Conservation (phyloP, 2,888 invertebrate genomes). For the Resseliella maxima region DNA sequence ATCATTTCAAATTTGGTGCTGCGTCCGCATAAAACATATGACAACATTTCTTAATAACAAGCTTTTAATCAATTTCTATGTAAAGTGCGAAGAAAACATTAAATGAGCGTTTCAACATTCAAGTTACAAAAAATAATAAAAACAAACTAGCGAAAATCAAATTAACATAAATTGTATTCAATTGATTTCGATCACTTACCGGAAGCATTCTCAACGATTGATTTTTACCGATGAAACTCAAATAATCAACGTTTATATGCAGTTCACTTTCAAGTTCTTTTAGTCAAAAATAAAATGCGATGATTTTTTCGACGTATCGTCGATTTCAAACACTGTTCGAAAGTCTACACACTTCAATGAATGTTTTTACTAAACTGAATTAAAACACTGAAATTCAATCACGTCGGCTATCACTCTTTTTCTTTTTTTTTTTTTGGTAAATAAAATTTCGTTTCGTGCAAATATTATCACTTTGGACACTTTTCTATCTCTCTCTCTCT, state of each 20-base stretch:
- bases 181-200: conserved; percentile 28
- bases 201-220: conserved; percentile 35
- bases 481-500: too few species aligned
- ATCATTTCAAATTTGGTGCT: background rate
- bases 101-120: too few species aligned
- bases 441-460: background rate
- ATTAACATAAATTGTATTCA: background rate
- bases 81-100: too few species aligned
- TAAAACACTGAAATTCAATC: conserved; percentile 22
- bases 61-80: background rate
- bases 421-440: background rate
- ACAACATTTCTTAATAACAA: background rate
- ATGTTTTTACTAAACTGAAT: background rate
- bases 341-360: background rate
- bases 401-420: conserved; percentile 22
- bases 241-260: background rate
- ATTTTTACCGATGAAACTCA: conserved; percentile 8
- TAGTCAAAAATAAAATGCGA: background rate
- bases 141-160: background rate
- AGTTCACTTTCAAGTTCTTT: background rate
- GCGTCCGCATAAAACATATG: background rate
- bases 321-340: background rate
- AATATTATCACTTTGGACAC: background rate
- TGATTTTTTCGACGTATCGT: too few species aligned
- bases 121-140: background rate